Evolutionary conservation across 2,113 vertebrate genomes (phyloP), one percentile per base, ranked within the genome.

Genomic region (Apaloderma vittatum): DNA sequence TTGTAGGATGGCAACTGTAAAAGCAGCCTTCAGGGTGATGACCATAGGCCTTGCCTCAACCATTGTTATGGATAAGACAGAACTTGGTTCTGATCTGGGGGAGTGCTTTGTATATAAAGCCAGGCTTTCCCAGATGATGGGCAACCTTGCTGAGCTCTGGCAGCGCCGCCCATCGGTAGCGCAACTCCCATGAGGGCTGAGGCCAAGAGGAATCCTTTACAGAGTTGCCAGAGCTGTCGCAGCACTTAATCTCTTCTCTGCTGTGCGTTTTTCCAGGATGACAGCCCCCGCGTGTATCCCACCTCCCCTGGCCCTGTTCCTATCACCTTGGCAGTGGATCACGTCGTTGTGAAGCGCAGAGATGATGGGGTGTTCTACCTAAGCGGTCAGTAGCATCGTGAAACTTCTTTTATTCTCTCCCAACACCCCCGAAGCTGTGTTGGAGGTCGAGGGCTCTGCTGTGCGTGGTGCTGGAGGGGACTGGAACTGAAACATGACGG

Each of bases 301-400:
- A 99, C 99, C 4, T 98, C 99, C 73, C 99, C 99, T 24, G 99
- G 99, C 52, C 97, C 99, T 8, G 63, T 99, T 40, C 99, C 99
- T 30, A 93, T 99, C 92, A 98, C 98, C 30, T 94, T 99, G 91
- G 95, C 98, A 22, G 58, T 99, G 66, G 99, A 99, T 48, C 98
- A 98, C 12, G 6, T 99, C 13, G 51, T 99, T 30, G 95, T 99
- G 72, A 98, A 98, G 94, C 98, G 99, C 30, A 84, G 96, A 55
- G 99, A 99, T 2, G 99, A 99, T 1, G 99, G 99, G 2, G 82
- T 99, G 16, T 99, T 99, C 97, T 98, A 97, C 78, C 61, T 99
- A 62, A 98, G 97, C 96, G 98, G 99, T 99, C 93, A 97, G 98
- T 94, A 34, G 8, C 26, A 4, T 3, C 3, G 4, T 27, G 29